phyloP scores from a whole-genome alignment of 2,888 invertebrate genomes.

The Spilosoma lubricipeda region DNA sequence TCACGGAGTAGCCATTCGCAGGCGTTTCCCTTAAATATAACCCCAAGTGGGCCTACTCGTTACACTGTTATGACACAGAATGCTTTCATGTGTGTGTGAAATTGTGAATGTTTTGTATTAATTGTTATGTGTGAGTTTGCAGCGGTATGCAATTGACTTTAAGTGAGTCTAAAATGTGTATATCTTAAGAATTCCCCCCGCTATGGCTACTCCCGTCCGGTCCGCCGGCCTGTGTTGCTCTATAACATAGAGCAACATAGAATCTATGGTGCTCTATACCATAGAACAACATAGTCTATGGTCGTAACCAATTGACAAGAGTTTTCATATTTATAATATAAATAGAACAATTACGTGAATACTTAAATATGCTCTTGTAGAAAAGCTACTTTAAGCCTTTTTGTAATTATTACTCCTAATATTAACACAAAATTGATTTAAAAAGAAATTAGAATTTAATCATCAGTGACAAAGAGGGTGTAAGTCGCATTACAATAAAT shows the following conservation, averaged over 20 bases:
- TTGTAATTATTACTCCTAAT: not conserved
- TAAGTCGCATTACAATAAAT: slow-evolving; percentile 33
- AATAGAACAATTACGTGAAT: not conserved
- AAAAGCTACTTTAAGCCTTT: not conserved
- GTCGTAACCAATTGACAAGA: slow-evolving; percentile 1
- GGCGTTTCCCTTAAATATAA: no score
- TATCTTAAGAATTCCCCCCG: not conserved
- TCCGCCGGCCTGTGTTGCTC: no score
- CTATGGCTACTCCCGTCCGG: no score
- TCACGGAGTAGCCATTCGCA: no score
- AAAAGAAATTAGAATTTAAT: not conserved
- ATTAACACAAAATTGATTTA: slow-evolving; percentile 1
- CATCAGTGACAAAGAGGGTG: slow-evolving; percentile 26
- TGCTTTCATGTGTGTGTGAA: no score
- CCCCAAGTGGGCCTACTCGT: not conserved
- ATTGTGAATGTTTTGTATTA: no score
- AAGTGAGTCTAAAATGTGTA: not conserved
- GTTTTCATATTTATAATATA: not conserved
- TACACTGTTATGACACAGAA: no score
- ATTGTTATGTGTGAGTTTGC: no score
- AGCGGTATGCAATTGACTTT: no score
- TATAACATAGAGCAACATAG: no score
- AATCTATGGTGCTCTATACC: no score
- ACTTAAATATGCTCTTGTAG: not conserved
- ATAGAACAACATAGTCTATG: no score